phyloP scores from a whole-genome alignment of 2,888 invertebrate species.

The Odontothrips loti region DNA sequence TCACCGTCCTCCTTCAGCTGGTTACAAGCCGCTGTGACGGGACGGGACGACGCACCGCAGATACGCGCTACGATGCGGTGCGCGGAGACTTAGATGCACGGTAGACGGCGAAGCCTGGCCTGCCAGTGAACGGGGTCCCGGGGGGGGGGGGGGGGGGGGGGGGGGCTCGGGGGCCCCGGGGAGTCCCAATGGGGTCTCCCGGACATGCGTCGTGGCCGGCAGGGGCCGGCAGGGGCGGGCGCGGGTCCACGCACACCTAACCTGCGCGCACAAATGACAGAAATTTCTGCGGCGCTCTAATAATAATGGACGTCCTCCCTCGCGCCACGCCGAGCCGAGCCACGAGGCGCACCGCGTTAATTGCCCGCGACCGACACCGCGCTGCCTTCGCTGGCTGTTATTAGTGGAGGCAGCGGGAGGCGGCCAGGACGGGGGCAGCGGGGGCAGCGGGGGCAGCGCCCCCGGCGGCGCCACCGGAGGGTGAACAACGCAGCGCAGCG shows the following conservation, averaged over 20 bases:
- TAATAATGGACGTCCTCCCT: too few species aligned
- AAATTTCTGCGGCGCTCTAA: too few species aligned
- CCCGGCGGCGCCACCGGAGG: not conserved
- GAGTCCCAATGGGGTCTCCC: not conserved
- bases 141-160: too few species aligned
- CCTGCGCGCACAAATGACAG: too few species aligned
- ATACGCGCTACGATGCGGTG: not conserved
- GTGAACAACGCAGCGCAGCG: not conserved
- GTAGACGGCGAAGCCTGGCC: not conserved
- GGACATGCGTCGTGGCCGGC: not conserved
- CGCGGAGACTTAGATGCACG: constrained; percentile 3
- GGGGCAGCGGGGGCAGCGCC: too few species aligned
- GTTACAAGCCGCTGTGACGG: too few species aligned
- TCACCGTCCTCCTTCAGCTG: too few species aligned
- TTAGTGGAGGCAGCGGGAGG: not conserved
- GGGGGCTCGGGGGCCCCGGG: not conserved
- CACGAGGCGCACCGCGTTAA: not conserved
- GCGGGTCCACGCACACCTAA: too few species aligned
- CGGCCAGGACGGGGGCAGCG: too few species aligned
- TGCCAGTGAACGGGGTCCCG: not conserved
- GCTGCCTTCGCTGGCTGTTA: not conserved
- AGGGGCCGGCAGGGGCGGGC: not conserved
- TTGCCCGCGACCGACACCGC: not conserved
- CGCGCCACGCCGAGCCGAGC: not conserved
- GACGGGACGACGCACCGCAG: not conserved